phyloP scores from a whole-genome alignment of 2,797 vertebrate genomes.

The Amblyraja radiata region DNA sequence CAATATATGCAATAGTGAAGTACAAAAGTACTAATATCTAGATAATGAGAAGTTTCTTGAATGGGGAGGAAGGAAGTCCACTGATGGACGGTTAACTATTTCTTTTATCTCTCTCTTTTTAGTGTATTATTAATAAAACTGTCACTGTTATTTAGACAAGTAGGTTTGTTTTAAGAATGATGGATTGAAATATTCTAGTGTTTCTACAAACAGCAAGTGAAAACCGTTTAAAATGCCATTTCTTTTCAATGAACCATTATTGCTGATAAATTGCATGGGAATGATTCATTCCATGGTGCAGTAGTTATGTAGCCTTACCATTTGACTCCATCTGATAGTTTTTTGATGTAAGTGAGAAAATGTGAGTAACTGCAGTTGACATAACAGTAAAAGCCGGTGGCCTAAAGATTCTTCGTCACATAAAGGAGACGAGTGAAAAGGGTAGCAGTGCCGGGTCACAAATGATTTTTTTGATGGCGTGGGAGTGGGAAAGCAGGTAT shows the following conservation, averaged over 20 bases:
- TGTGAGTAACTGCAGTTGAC: not conserved
- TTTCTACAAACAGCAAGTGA: conserved; percentile 10
- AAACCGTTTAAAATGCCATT: not conserved
- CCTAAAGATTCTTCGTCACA: too few species aligned
- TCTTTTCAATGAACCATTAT: not conserved
- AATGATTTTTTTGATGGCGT: too few species aligned
- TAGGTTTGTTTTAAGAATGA: not conserved
- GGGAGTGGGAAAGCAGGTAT: too few species aligned
- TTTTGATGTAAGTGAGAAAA: not conserved
- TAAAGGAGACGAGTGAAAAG: too few species aligned
- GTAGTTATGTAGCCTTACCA: not conserved
- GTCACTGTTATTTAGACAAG: not conserved
- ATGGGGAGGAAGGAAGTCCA: not conserved
- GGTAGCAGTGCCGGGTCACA: too few species aligned
- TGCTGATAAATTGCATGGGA: not conserved
- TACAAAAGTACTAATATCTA: not conserved
- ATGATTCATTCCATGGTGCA: not conserved
- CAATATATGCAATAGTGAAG: not conserved
- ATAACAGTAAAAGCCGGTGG: not conserved
- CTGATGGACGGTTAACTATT: not conserved
- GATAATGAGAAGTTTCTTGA: not conserved
- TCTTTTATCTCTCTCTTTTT: not conserved
- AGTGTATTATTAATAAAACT: not conserved
- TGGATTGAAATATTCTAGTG: not conserved
- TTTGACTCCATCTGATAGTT: not conserved